A percentile compares a stretch with the other conserved stretches of the same genome.
phyloP scores from a whole-genome alignment of 2,888 invertebrate species.

The Drosophila paracracens region DNA sequence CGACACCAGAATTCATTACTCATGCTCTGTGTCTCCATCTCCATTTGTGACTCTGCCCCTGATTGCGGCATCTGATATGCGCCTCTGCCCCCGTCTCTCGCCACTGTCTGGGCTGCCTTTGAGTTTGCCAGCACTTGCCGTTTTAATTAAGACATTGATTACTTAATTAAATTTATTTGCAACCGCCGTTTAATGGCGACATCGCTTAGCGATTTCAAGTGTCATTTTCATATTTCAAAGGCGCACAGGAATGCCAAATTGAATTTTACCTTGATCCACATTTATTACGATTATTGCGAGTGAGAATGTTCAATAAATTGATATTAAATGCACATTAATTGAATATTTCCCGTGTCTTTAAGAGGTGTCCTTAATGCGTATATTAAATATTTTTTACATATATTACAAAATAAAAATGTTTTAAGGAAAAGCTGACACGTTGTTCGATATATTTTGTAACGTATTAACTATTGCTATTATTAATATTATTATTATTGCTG shows the following conservation, averaged over 20 bases:
- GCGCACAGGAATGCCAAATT: neutral
- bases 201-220: conserved; percentile 45
- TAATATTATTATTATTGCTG: neutral
- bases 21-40: conserved; percentile 24
- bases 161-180: conserved; percentile 65
- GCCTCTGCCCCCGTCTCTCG: neutral
- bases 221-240: conserved; percentile 4
- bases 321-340: neutral
- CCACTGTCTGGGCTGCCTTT: conserved; percentile 10
- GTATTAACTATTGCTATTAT: neutral
- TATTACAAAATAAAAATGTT: neutral
- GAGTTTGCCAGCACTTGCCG: conserved; percentile 38
- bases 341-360: neutral
- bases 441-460: neutral
- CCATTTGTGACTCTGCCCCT: neutral
- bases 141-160: conserved; percentile 74
- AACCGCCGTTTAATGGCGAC: conserved; percentile 38
- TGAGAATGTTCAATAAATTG: neutral
- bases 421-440: neutral
- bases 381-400: neutral
- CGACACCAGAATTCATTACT: conserved; percentile 65
- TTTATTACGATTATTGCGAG: neutral
- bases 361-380: too few species aligned
- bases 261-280: conserved; percentile 1
- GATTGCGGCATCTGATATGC: conserved; percentile 36